Evolutionary conservation across 2,113 vertebrate species (phyloP).

Genomic region (Leptosomus discolor): DNA sequence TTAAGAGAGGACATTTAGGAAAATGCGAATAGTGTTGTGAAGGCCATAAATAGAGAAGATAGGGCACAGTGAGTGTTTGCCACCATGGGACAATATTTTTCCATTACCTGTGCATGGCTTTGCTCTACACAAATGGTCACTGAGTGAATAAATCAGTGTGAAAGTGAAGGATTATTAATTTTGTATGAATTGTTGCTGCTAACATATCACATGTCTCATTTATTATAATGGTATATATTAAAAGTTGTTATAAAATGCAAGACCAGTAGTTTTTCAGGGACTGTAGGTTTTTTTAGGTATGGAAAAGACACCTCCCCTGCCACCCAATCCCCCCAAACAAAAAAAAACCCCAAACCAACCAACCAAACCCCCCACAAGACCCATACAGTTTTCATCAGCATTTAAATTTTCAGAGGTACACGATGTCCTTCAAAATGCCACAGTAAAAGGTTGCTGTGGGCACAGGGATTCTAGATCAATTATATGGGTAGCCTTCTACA

Average conservation of each 20-base stretch:
- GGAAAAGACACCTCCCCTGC: not conserved
- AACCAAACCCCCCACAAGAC: not conserved
- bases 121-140: not conserved
- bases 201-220: not conserved
- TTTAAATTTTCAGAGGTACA: slow-evolving; percentile 65
- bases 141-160: not conserved
- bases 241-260: slow-evolving; percentile 8
- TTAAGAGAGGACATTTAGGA: not conserved
- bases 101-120: not conserved
- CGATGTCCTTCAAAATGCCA: slow-evolving; percentile 77
- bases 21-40: not conserved
- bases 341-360: not conserved
- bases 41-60: not conserved
- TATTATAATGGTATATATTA: not conserved
- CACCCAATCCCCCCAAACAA: not conserved
- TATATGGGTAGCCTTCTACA: slow-evolving; percentile 69
- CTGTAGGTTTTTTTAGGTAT: not conserved
- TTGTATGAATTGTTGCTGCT: not conserved
- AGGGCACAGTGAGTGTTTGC: not conserved
- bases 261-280: not conserved
- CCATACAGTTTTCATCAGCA: slow-evolving; percentile 40
- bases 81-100: not conserved
- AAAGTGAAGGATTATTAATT: slow-evolving; percentile 19
- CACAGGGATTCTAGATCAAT: slow-evolving; percentile 79
- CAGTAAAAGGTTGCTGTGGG: slow-evolving; percentile 77